Evolutionary conservation across 2,113 vertebrate species (phyloP).

Genomic region (Gila orcuttii): DNA sequence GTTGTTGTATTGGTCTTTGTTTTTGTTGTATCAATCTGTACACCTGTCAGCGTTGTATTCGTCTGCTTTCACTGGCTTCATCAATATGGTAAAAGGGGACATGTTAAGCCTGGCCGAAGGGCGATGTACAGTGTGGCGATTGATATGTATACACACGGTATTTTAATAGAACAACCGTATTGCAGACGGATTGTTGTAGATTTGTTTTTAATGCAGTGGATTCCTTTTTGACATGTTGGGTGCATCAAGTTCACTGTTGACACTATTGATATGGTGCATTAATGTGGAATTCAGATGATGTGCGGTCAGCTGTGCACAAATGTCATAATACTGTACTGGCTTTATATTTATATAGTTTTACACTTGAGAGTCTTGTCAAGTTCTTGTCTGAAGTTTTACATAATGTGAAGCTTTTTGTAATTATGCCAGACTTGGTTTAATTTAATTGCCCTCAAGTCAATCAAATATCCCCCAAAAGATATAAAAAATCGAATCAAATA

Average conservation of each 20-base stretch:
- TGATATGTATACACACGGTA: not conserved
- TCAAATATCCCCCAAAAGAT: too few relatives aligned
- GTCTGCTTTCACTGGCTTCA: constrained; percentile 43
- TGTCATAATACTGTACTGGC: not conserved
- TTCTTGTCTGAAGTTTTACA: too few relatives aligned
- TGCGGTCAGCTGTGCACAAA: not conserved
- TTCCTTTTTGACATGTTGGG: not conserved
- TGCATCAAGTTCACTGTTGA: not conserved
- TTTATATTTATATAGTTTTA: too few relatives aligned
- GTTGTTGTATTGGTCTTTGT: not conserved
- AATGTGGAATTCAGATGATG: not conserved
- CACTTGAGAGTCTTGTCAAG: too few relatives aligned
- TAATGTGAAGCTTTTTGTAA: too few relatives aligned
- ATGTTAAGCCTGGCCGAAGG: not conserved
- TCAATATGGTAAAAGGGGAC: constrained; percentile 1
- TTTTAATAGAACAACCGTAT: not conserved
- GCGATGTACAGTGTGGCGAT: not conserved
- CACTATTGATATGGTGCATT: not conserved
- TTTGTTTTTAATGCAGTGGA: not conserved
- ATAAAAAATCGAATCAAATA: too few relatives aligned
- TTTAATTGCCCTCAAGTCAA: too few relatives aligned
- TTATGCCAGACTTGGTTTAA: too few relatives aligned
- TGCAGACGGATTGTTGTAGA: not conserved
- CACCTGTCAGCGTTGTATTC: constrained; percentile 36
- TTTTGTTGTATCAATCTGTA: constrained; percentile 20